Evolutionary conservation across 2,888 invertebrate species (phyloP).

Genomic region (Sminthurinus aureus): DNA sequence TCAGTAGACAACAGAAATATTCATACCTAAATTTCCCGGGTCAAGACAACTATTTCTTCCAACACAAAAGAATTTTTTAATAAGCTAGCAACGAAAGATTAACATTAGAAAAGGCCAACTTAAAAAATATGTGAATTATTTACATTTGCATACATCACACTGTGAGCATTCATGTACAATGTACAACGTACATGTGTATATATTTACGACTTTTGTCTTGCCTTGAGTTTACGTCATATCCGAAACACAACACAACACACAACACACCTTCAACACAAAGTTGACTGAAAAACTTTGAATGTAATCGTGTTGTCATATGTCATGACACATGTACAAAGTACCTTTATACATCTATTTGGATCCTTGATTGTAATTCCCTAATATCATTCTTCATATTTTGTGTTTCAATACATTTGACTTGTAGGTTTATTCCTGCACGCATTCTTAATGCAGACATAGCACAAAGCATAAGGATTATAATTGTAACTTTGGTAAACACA

Average conservation of each 20-base stretch:
- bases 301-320: too few species aligned
- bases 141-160: conserved; percentile 2
- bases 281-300: too few species aligned
- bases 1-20: background rate
- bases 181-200: background rate
- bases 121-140: conserved; percentile 19
- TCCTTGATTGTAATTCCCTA: background rate
- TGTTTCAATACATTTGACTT: background rate
- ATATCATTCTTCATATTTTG: background rate
- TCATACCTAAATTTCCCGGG: conserved; percentile 25
- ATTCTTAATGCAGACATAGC: too few species aligned
- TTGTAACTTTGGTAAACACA: background rate
- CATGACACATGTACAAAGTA: too few species aligned
- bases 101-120: conserved; percentile 13
- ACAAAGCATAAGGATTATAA: background rate
- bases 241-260: background rate
- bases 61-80: conserved; percentile 14
- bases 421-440: background rate
- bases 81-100: conserved; percentile 20
- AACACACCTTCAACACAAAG: background rate
- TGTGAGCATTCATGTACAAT: background rate
- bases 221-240: conserved; percentile 5
- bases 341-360: background rate
- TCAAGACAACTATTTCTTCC: conserved; percentile 27
- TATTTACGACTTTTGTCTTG: background rate